phyloP scores from a whole-genome alignment of 2,797 vertebrate genomes.

The Bradypus variegatus region DNA sequence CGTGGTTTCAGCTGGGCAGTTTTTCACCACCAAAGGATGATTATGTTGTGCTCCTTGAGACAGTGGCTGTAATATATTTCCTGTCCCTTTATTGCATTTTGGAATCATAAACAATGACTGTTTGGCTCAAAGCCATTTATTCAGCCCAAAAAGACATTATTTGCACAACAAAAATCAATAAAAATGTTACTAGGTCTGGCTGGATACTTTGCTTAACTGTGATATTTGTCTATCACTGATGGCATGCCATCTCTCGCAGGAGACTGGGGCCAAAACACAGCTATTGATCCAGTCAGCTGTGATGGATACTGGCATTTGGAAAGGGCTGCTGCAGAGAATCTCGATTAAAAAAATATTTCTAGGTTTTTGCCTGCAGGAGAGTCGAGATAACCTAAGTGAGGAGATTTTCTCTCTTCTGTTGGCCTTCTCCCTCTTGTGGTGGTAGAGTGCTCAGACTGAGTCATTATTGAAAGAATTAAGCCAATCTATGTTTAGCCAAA shows the following conservation, averaged over 20 bases:
- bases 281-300: conserved; percentile 98
- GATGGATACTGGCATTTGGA: conserved; percentile 97
- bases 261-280: conserved; percentile 95
- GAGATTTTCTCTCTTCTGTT: conserved; percentile 76
- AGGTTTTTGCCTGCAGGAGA: conserved; percentile 80
- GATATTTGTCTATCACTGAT: conserved; percentile 99
- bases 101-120: conserved; percentile 95
- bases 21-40: conserved; percentile 89
- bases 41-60: conserved; percentile 94
- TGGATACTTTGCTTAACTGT: conserved; percentile 94
- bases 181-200: conserved; percentile 94
- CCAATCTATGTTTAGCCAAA: conserved; percentile 80
- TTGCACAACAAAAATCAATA: conserved; percentile 98
- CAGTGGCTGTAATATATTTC: conserved; percentile 93
- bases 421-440: conserved; percentile 77
- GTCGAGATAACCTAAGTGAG: conserved; percentile 76
- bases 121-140: conserved; percentile 99
- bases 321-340: conserved; percentile 80
- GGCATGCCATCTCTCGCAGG: conserved; percentile 96
- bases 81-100: conserved; percentile 96
- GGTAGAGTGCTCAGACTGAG: conserved; percentile 78
- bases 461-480: conserved; percentile 82
- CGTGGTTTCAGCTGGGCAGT: conserved; percentile 77
- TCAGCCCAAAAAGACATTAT: conserved; percentile 98
- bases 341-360: conserved; percentile 82